Evolutionary conservation across 2,888 invertebrate species (phyloP), one percentile per base, ranked within the genome.

Genomic region (Leptinotarsa tumamoca): DNA sequence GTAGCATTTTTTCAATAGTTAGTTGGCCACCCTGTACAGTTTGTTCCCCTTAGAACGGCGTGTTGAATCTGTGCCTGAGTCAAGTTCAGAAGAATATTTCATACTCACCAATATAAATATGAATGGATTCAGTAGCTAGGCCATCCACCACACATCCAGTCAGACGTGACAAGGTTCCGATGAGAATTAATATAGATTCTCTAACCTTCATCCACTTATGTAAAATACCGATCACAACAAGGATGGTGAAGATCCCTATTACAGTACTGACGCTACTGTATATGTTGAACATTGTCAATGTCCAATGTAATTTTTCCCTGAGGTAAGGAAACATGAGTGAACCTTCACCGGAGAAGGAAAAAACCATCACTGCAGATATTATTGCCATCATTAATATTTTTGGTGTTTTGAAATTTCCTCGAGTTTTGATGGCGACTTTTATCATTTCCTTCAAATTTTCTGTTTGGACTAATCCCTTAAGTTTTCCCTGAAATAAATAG

Each of bases 271-370:
- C 84, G 2, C 92, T 91, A 18, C 90, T 90, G 84, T 89, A 94
- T 52, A 89, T 87, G 0, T 93, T 93, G 81, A 90, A 94, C 49
- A 92, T 89, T 70, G 90, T 87, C 51, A 94, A 88, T 18, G 91
- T 89, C 95, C 94, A 95, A 23, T 91, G 89, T 61, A 95, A 91
- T 82, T 92, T 91, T 54, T 91, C 89, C 77, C 93, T 90, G 7
- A 92, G 87, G 82, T 93, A 95, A 80, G 93, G 83, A 83, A 92
- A 94, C 68, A 90, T 90, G 17, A 94, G 88, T 14, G 87, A 83
- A n/a, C 86, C 75, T 33, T 90, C 86, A n/a, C 92, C 92, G 78
- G 90, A 89, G 4, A 89, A 77, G 15, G 88, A 83, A 73, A 90
- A 85, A 56, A 89, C 85, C 27, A 83, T 84, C 1, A 90, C 72